Evolutionary conservation across 2,113 vertebrate species (phyloP), one percentile per base, ranked within the genome.

Genomic region (Pseudonaja textilis): DNA sequence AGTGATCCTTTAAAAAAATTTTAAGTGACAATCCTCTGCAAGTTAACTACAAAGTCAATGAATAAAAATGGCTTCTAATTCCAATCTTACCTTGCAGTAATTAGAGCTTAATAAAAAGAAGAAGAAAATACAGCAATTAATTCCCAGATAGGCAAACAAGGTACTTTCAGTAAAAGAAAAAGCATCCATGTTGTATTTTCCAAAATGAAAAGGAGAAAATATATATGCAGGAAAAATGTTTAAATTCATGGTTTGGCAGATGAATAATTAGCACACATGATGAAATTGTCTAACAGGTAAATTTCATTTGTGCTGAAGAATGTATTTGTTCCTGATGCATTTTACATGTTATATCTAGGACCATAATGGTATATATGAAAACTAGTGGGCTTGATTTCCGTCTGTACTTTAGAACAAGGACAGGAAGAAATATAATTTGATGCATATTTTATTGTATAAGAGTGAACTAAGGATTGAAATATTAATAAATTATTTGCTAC

Each of bases 51-150:
- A 87, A 87, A 47, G 89, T 54, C 55, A 64, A 81, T 52, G 74
- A 85, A 59, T 85, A 92, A 89, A 89, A 86, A 86, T 54, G 52
- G 81, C 47, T 52, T 90, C 59, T 93, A 57, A 90, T 87, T 93
- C 89, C 89, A 93, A 90, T 87, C 64, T 64, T 90, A 93, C 86
- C 89, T 87, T 56, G 81, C 81, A 93, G 56, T 93, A 93, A 93
- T 87, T 93, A 86, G 56, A 25, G n/a, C 47, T 93, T 55, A 87
- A 93, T 90, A 93, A 42, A 50, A 64, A 64, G 29, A 16, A 64
- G 29, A 16, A 25, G 1, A 39, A 54, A 54, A 87, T 89, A n/a
- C n/a, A 93, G 56, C 92, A 93, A 90, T 93, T 90, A 90, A 90
- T 93, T 93, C 89, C 81, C 92, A 93, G 81, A 89, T 90, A 85